Percentiles rank a stretch among this genome's conserved stretches.
phyloP scores from a whole-genome alignment of 2,797 vertebrate species.

The Serranus cabrilla region DNA sequence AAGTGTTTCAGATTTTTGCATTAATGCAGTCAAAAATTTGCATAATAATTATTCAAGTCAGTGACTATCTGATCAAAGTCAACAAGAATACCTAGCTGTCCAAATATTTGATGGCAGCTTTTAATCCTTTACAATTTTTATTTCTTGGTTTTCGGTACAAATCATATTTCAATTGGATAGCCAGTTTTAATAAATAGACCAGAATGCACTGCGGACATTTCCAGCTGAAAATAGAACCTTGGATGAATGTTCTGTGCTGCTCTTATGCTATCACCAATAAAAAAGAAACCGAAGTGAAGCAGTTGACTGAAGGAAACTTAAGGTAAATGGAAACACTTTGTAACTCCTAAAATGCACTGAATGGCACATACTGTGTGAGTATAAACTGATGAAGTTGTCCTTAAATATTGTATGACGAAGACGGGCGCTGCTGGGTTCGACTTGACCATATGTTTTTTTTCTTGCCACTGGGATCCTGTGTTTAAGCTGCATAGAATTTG shows the following conservation, averaged over 20 bases:
- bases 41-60: neutral
- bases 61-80: neutral
- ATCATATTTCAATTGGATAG: neutral
- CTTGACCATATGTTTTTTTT: constrained; percentile 40
- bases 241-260: neutral
- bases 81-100: neutral
- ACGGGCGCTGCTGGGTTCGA: constrained; percentile 38
- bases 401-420: constrained; percentile 26
- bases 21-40: constrained; percentile 4
- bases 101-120: constrained; percentile 5
- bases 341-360: constrained; percentile 48
- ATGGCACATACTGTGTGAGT: constrained; percentile 24
- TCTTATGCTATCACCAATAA: neutral
- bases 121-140: neutral
- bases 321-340: constrained; percentile 20
- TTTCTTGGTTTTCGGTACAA: neutral
- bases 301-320: constrained; percentile 27
- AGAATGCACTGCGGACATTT: constrained; percentile 20
- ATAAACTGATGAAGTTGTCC: constrained; percentile 1
- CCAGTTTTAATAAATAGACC: neutral
- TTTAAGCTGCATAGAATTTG: constrained; percentile 51
- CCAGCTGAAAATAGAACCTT: neutral
- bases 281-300: constrained; percentile 34
- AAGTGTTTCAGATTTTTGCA: neutral
- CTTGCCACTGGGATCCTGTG: constrained; percentile 47